Conservation (phyloP, 2,888 invertebrate species). For the Metalampra italica region DNA sequence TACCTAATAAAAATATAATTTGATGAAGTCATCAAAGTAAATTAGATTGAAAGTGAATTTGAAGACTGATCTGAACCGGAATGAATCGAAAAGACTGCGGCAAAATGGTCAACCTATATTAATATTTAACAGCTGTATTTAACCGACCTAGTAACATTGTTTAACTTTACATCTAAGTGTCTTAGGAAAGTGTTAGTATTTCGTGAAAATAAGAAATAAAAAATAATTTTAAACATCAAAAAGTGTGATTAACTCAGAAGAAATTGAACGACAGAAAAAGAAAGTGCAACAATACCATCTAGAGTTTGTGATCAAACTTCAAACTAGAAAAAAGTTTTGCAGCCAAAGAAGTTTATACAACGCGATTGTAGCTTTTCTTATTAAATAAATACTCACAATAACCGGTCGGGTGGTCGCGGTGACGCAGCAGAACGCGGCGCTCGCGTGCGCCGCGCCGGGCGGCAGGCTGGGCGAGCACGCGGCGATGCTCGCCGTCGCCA, state of each 20-base stretch:
- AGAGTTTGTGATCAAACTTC: neutral
- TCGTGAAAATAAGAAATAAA: too few species aligned
- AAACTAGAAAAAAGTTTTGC: neutral
- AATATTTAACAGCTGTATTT: neutral
- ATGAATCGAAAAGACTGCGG: neutral
- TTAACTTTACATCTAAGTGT: too few species aligned
- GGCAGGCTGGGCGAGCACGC: constrained; percentile 77
- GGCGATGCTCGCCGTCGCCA: constrained; percentile 89
- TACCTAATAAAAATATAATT: neutral
- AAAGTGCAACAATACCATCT: neutral
- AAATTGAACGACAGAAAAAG: neutral
- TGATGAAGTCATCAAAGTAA: constrained; percentile 8
- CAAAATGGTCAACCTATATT: neutral
- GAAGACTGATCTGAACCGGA: constrained; percentile 12
- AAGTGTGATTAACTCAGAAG: neutral
- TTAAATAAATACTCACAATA: constrained; percentile 29
- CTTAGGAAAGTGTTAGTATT: too few species aligned
- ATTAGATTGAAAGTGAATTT: constrained; percentile 5
- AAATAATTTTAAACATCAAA: too few species aligned
- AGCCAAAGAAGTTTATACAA: neutral
- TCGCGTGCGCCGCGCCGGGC: constrained; percentile 51
- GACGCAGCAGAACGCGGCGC: constrained; percentile 53
- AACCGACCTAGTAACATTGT: too few species aligned
- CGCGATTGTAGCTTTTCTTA: too few species aligned
- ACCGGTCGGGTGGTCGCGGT: constrained; percentile 51